Base-by-base conservation (phyloP, 2,113 vertebrate genomes). In the Ophiodon elongatus region DNA sequence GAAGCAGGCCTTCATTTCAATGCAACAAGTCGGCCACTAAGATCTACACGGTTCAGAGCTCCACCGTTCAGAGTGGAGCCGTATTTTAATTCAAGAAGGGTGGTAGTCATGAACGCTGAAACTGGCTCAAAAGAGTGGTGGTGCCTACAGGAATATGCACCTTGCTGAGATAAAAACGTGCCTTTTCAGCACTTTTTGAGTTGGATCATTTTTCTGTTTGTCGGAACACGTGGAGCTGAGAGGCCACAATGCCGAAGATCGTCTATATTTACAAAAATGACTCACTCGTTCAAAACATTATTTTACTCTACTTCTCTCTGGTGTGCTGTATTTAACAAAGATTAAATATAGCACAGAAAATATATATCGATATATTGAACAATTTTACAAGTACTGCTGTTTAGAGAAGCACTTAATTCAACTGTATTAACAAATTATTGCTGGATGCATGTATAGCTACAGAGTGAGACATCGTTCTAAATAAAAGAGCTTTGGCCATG, bases 161-260 rank as follows among this genome's bases (percentile, higher is more conserved):
- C 23, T 59, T 54, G 59, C 63, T 29, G 59, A 8, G 39, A 57
- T 52, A 37, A 69, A 25, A 82, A 73, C 50, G 35, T 73, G 83
- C 80, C 39, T 82, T 82, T 59, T 60, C 83, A 89, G 82, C 89
- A 85, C 75, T 91, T 85, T 76, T 14, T 2, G 15, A 75, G 23
- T 64, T 54, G 76, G 62, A 76, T 85, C 74, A 23, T 90, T 89
- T 92, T 89, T 88, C 78, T 93, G 89, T 93, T 88, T 90, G 90
- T 80, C 45, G 75, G 84, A 95, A 89, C 95, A 95, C 95, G 95
- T 95, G 95, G 93, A 95, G 86, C 70, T 79, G 71, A 78, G 81
- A 78, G 76, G 81, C 83, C 78, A 92, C 91, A 91, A 91, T 83
- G 85, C 31, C 69, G 67, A 64, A 92, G 90, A 89, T 85, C 69